These are phyloP conservation scores for Drosophila yakuba DNA, from an alignment of 1,140 invertebrate species.

Conservation along the genomic window DNA sequence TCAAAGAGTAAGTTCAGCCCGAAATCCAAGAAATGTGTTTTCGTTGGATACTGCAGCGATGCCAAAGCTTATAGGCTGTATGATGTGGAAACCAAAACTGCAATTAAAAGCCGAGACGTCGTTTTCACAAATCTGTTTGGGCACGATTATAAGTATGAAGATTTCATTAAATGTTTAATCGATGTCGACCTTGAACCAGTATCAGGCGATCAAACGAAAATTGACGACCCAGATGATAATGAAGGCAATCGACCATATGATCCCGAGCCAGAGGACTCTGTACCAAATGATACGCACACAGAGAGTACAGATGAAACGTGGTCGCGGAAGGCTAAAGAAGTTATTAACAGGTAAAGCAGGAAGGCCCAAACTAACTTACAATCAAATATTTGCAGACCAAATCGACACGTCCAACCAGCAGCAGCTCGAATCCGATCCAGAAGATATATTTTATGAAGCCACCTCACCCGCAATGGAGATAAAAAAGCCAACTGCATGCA, in stretches of 20 bases:
- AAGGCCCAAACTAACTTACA: conserved; percentile 12
- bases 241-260: not conserved
- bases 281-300: too few species aligned
- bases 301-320: too few species aligned
- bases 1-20: conserved; percentile 46
- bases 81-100: conserved; percentile 2
- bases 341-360: conserved; percentile 5
- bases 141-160: conserved; percentile 4
- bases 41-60: conserved; percentile 17
- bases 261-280: too few species aligned
- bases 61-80: conserved; percentile 75
- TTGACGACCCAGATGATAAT: not conserved
- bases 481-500: conserved; percentile 1
- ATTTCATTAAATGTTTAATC: too few species aligned
- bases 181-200: too few species aligned
- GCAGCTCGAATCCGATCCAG: not conserved
- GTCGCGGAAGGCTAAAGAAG: not conserved
- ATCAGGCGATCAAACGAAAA: too few species aligned
- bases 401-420: not conserved
- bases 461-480: conserved; percentile 1
- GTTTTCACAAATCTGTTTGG: not conserved
- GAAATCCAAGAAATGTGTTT: conserved; percentile 56
- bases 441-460: conserved; percentile 6
- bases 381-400: conserved; percentile 10
- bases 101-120: conserved; percentile 5